Base-by-base conservation (phyloP, 2,797 vertebrate genomes). In the Epinephelus malabaricus region DNA sequence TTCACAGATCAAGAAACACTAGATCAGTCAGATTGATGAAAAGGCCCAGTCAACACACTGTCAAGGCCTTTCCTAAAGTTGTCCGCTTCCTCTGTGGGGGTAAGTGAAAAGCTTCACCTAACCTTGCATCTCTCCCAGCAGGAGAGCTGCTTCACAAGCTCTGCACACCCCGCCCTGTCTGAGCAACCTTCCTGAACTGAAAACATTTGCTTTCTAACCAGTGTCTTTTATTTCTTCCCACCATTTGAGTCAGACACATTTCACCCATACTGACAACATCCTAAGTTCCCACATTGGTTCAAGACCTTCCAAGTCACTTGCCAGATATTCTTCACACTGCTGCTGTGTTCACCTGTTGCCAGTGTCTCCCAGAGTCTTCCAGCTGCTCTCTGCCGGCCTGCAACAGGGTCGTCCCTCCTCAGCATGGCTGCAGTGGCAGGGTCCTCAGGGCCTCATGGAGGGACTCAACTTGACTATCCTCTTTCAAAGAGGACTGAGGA, bases 11-110 rank as follows among this genome's bases (percentile, higher is more conserved):
- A 76, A 83, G 82, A 90, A 88, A 91, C 89, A 79, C 88, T 88
- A 82, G 82, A 92, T 92, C 87, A 89, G 85, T 78, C 73, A 85
- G 79, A 79, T 79, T 89, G 90, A 90, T 45, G 90, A 95, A 95
- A 96, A 90, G 85, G 53, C 56, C 82, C 72, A 90, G 92, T 95
- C 94, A 95, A 82, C 89, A 84, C 76, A 90, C 87, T 92, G 92
- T 93, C 92, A 88, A 72, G 66, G 73, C 73, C 86, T 72, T 90
- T 92, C 79, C 91, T 73, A 81, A 92, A 91, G 86, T 73, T 71
- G 81, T 91, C 88, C 74, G 66, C 87, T 90, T 92, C 88, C 91
- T 88, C 80, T 72, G 78, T 45, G 49, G 85, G 79, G 64, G 66
- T 76, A 72, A 73, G 78, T 68, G 76, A 73, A 85, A 74, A 70